These are phyloP conservation scores for Chloropsis hardwickii DNA, from an alignment of 2,113 vertebrate genomes.

Conservation along the genomic window DNA sequence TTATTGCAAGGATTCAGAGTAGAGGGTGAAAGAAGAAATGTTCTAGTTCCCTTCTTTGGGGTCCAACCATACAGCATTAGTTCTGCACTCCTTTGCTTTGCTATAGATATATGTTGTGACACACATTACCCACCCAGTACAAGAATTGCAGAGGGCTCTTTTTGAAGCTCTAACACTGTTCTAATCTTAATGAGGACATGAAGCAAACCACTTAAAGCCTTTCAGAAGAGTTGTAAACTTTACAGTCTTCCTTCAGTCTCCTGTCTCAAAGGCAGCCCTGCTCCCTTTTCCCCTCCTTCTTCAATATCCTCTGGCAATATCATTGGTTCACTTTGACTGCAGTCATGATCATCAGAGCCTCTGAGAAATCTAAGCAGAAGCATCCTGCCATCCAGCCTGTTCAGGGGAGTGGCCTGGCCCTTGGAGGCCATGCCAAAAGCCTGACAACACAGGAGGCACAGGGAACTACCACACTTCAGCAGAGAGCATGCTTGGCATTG, in stretches of 20 bases:
- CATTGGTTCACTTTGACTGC: neutral
- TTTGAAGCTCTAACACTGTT: neutral
- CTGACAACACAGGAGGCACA: neutral
- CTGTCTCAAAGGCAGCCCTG: neutral
- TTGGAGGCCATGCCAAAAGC: rapidly evolving
- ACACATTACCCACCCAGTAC: neutral
- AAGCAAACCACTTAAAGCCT: neutral
- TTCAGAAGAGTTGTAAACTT: neutral
- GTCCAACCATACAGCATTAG: neutral
- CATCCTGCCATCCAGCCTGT: neutral
- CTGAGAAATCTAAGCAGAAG: neutral
- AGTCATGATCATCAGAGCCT: neutral
- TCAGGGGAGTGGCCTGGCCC: rapidly evolving
- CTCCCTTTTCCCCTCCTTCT: neutral
- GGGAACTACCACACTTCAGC: neutral
- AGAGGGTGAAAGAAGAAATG: conserved; percentile 27
- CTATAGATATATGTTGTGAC: neutral
- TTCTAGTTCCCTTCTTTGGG: conserved; percentile 27
- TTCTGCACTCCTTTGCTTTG: neutral
- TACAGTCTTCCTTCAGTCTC: neutral
- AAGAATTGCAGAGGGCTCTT: neutral
- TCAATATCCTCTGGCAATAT: neutral
- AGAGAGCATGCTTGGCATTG: neutral
- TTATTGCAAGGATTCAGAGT: conserved; percentile 74
- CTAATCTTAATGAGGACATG: neutral